Evolutionary conservation across 2,797 vertebrate species (phyloP).

Genomic region (Malurus splendens): DNA sequence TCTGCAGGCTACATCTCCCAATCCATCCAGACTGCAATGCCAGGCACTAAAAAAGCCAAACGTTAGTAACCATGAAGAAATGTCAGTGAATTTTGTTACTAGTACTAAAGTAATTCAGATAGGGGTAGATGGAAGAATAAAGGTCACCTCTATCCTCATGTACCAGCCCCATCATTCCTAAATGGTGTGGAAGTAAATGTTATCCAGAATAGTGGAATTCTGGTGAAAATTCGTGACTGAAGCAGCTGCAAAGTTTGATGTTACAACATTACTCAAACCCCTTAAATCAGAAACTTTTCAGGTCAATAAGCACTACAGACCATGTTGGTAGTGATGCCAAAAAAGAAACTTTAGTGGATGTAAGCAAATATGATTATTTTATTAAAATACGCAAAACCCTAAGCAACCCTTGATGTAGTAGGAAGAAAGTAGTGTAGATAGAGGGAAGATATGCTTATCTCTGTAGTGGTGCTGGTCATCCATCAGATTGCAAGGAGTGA

Average conservation of each 20-base stretch:
- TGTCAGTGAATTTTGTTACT: not conserved
- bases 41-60: not conserved
- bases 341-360: not conserved
- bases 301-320: not conserved
- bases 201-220: not conserved
- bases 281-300: not conserved
- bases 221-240: not conserved
- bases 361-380: not conserved
- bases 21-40: not conserved
- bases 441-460: not conserved
- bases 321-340: not conserved
- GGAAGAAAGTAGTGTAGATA: not conserved
- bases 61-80: not conserved
- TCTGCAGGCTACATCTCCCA: not conserved
- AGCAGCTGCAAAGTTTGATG: not conserved
- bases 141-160: fast-evolving
- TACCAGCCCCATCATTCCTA: not conserved
- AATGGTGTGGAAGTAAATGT: not conserved
- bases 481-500: not conserved
- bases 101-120: not conserved
- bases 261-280: not conserved
- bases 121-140: not conserved
- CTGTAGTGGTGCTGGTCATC: not conserved
- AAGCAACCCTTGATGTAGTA: not conserved
- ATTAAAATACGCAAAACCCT: not conserved